Conservation (phyloP, 2,888 invertebrate genomes). For the Venusia cambrica region DNA sequence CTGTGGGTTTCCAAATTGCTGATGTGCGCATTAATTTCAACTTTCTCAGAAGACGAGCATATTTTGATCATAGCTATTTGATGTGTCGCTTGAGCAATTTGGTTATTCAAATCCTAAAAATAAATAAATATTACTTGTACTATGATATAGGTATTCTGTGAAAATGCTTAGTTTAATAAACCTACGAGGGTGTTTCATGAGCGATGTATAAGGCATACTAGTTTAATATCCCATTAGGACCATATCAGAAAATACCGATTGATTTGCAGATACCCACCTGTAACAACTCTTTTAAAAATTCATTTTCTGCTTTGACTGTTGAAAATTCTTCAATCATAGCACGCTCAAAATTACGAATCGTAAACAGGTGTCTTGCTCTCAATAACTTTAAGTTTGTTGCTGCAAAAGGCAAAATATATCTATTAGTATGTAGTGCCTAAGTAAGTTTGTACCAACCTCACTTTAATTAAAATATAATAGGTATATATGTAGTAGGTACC, state of each 20-base stretch:
- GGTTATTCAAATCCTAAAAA: slow-evolving; percentile 46
- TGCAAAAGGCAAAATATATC: too few relatives aligned
- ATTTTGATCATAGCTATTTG: slow-evolving; percentile 56
- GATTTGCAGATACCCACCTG: slow-evolving; percentile 53
- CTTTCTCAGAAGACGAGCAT: slow-evolving; percentile 52
- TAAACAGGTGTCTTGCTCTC: slow-evolving; percentile 40
- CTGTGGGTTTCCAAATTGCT: slow-evolving; percentile 42
- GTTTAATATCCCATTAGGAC: too few relatives aligned
- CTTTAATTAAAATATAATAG: too few relatives aligned
- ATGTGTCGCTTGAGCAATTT: slow-evolving; percentile 44
- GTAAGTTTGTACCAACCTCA: too few relatives aligned
- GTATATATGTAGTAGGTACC: too few relatives aligned
- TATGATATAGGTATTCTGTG: background rate
- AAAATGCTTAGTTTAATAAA: background rate
- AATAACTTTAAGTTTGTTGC: slow-evolving; percentile 46
- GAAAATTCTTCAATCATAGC: slow-evolving; percentile 45
- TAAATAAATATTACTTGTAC: background rate
- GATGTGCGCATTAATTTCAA: slow-evolving; percentile 46
- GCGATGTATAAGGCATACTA: too few relatives aligned
- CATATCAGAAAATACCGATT: too few relatives aligned
- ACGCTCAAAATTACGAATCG: slow-evolving; percentile 46
- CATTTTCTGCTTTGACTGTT: slow-evolving; percentile 42
- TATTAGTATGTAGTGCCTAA: too few relatives aligned
- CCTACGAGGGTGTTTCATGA: too few relatives aligned
- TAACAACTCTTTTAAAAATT: slow-evolving; percentile 44